These are phyloP conservation scores for Garrulus glandarius DNA, from an alignment of 2,797 vertebrate genomes.

Conservation along the genomic window DNA sequence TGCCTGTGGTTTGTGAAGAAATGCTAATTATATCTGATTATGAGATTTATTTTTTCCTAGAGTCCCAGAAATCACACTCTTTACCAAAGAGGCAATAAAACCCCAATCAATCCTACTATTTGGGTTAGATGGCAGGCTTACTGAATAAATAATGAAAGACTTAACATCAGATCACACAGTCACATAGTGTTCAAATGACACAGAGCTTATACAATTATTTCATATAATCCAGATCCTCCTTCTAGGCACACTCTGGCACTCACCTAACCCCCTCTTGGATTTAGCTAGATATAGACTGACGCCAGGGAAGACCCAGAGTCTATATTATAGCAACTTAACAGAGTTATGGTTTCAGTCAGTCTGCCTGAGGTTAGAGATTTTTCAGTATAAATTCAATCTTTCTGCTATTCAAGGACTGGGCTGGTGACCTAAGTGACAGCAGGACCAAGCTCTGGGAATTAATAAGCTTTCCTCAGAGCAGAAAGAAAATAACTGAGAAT, in stretches of 20 bases:
- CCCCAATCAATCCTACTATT: neutral
- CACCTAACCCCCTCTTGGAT: neutral
- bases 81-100: neutral
- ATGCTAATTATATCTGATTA: neutral
- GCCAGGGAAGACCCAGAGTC: neutral
- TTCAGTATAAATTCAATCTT: neutral
- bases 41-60: neutral
- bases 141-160: neutral
- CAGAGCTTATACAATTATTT: neutral
- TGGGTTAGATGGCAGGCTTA: neutral
- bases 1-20: rapidly evolving
- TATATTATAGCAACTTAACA: neutral
- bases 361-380: neutral
- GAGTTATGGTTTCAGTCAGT: neutral
- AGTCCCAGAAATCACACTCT: neutral
- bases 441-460: neutral
- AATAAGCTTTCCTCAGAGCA: neutral
- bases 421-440: neutral
- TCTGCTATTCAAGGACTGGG: neutral
- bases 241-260: neutral
- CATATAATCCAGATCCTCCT: neutral
- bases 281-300: neutral
- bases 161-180: neutral
- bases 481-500: neutral
- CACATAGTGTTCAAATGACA: neutral